Evolutionary conservation across 1,140 invertebrate genomes (phyloP), one percentile per base, ranked within the genome.

Genomic region (Zophobas morio): DNA sequence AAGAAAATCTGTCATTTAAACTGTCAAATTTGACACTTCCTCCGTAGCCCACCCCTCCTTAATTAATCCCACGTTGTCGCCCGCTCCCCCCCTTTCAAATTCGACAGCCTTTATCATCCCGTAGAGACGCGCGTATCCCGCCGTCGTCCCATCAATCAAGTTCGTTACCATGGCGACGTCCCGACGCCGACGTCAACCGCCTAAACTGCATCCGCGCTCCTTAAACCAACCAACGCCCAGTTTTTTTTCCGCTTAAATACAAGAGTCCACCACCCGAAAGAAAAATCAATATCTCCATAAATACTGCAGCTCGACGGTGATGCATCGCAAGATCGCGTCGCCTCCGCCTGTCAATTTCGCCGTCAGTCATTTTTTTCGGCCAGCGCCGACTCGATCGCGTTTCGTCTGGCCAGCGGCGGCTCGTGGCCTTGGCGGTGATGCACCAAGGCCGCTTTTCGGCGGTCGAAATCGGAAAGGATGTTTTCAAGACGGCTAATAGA

Each of bases 221-320:
- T 84, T 83, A 81, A 84, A 84, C 81, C 83, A 84, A 84, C 81
- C 83, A 84, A 84, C 83, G 83, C 83, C 83, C 83, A 81, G 81
- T 81, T 83, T 84, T 84, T 84, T 73, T 84, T 82, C 78, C 79
- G 78, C 2, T 54, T 54, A 54, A 32, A 81, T 82, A 83, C 76
- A 82, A 78, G 82, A 80, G 81, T 79, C 81, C 82, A 75, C 70
- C 75, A 78, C 79, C 77, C 77, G 81, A 84, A 84, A 66, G 81
- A 84, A 84, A 66, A 84, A 84, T 84, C 84, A 82, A 84, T 85
- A 83, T 71, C 75, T 80, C 81, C 78, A 81, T 83, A 84, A 83
- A 84, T 84, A 80, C 53, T 80, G 74, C 72, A 70, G 40, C 75
- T 6, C 54, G 3, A 46, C 20, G 20, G 20, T 20, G 20, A 8